Percentiles rank a stretch among this genome's conserved stretches.
phyloP scores from a whole-genome alignment of 2,797 vertebrate genomes.

The Pitangus sulphuratus region DNA sequence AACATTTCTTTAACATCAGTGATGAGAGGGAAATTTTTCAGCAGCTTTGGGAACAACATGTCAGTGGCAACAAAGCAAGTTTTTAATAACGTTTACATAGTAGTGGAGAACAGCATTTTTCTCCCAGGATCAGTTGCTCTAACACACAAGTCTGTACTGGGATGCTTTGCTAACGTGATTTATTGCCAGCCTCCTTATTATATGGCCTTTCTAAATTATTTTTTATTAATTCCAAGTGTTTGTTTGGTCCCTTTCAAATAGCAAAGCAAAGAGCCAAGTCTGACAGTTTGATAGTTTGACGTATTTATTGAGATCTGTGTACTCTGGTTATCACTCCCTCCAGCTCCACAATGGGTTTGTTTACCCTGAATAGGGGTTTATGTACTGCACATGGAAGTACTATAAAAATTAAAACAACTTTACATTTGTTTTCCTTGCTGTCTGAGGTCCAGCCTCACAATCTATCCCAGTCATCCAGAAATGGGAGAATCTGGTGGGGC shows the following conservation, averaged over 20 bases:
- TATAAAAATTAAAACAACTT: constrained; percentile 18
- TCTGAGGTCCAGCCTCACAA: background rate
- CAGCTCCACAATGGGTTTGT: background rate
- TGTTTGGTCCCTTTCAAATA: background rate
- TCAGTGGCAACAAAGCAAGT: constrained; percentile 4
- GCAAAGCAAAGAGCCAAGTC: constrained; percentile 3
- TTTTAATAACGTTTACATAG: background rate
- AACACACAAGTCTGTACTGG: background rate
- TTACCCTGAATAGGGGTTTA: background rate
- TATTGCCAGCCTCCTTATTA: background rate
- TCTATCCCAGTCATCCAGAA: background rate
- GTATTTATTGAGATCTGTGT: background rate
- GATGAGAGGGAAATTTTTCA: background rate
- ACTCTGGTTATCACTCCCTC: background rate
- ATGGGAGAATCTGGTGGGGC: background rate
- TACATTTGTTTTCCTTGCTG: background rate
- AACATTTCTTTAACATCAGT: background rate
- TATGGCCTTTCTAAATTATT: background rate
- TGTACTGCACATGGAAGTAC: background rate
- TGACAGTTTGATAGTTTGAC: background rate
- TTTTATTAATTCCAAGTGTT: constrained; percentile 12
- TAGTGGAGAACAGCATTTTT: background rate
- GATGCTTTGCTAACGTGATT: background rate
- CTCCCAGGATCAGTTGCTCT: background rate
- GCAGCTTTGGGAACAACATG: background rate